Percentiles rank a stretch among this genome's conserved stretches.
These are phyloP conservation scores for Elysia chlorotica DNA, from an alignment of 1,140 invertebrate species.

Conservation along the genomic window DNA sequence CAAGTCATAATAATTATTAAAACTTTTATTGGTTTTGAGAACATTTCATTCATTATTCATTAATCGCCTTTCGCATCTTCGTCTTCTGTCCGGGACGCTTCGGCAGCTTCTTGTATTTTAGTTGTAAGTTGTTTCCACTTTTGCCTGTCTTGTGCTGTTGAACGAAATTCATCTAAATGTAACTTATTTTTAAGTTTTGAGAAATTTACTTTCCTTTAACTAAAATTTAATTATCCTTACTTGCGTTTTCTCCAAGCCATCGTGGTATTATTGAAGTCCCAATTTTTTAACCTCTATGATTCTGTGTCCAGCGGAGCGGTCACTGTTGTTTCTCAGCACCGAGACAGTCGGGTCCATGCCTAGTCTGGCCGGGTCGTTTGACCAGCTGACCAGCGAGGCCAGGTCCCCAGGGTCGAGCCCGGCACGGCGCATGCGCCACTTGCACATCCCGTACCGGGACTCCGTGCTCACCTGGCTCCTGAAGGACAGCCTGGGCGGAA, in stretches of 20 bases:
- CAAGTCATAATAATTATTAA: too few species aligned
- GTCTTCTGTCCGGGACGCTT: too few species aligned
- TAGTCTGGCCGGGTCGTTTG: constrained; percentile 16
- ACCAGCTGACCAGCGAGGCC: too few species aligned
- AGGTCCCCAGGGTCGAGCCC: neutral
- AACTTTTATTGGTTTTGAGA: too few species aligned
- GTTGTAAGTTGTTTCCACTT: too few species aligned
- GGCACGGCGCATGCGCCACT: neutral
- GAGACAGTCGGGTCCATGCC: constrained; percentile 35
- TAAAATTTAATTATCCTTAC: neutral
- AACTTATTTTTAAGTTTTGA: neutral
- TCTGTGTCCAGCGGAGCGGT: constrained; percentile 45
- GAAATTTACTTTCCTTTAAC: neutral
- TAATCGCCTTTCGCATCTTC: too few species aligned
- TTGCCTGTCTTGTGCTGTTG: too few species aligned
- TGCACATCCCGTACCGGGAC: constrained; percentile 88
- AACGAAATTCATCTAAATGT: neutral
- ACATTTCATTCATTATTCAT: too few species aligned
- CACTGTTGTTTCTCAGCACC: constrained; percentile 41
- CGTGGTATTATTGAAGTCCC: too few species aligned
- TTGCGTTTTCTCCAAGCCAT: neutral
- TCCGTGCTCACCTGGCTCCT: constrained; percentile 91
- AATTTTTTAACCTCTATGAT: neutral
- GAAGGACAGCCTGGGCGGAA: constrained; percentile 89
- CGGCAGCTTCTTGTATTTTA: too few species aligned